Conservation (phyloP, 2,113 vertebrate genomes). For the Manacus vitellinus region DNA sequence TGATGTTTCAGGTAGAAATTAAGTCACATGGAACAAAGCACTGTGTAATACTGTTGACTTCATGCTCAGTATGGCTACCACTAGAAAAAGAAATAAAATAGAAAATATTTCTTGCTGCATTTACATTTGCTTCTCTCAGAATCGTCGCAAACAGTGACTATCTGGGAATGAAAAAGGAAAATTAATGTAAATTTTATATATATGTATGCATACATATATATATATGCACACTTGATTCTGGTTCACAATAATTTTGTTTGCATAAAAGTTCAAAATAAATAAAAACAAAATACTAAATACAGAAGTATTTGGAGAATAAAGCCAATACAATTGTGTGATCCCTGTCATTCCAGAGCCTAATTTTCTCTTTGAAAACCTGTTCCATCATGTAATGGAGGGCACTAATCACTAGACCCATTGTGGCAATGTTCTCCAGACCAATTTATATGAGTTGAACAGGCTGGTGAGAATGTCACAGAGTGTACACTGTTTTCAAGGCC, state of each 20-base stretch:
- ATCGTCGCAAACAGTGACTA: not conserved
- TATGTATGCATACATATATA: not conserved
- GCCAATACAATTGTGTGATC: rapidly evolving
- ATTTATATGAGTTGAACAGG: not conserved
- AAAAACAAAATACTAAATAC: not conserved
- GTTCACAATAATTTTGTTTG: not conserved
- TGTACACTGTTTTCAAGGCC: not conserved
- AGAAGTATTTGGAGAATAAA: not conserved
- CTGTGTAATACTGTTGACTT: not conserved
- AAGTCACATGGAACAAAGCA: not conserved
- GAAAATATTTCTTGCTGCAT: not conserved
- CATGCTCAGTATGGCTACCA: not conserved
- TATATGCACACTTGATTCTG: not conserved
- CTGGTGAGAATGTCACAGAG: not conserved
- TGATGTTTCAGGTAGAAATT: not conserved
- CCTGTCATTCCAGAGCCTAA: not conserved
- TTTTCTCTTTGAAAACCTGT: not conserved
- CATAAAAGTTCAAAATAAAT: not conserved
- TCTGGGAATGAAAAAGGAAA: not conserved
- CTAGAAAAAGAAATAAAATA: not conserved
- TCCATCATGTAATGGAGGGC: not conserved
- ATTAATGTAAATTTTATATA: not conserved
- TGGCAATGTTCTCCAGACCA: not conserved
- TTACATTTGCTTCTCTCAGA: not conserved
- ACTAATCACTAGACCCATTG: not conserved